Evolutionary conservation across 2,113 vertebrate species (phyloP).

Genomic region (Microtus oregoni): DNA sequence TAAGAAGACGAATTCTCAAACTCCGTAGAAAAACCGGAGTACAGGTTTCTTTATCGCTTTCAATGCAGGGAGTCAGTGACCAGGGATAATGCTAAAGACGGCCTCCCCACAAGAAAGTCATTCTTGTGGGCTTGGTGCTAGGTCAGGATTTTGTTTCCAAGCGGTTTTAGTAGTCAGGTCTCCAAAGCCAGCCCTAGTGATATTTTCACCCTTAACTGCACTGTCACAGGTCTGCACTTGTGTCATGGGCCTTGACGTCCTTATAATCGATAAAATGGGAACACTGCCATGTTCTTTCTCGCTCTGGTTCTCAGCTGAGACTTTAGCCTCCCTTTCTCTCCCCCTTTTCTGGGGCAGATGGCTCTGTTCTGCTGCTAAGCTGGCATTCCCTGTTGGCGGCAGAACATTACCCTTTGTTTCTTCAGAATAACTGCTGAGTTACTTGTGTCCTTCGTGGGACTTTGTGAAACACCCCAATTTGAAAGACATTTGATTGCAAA

Average conservation of each 20-base stretch:
- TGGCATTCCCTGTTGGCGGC: too few relatives aligned
- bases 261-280: background rate
- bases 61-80: too few relatives aligned
- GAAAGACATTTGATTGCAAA: background rate
- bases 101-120: background rate
- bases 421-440: background rate
- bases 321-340: fast-evolving
- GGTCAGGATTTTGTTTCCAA: background rate
- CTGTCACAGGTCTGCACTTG: background rate
- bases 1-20: background rate
- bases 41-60: background rate
- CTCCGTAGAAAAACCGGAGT: background rate
- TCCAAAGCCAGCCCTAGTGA: background rate
- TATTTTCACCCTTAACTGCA: background rate
- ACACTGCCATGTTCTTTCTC: background rate
- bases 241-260: background rate
- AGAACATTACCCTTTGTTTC: too few relatives aligned
- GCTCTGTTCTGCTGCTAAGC: fast-evolving
- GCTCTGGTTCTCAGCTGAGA: background rate
- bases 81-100: background rate
- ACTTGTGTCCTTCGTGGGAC: background rate
- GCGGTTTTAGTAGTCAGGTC: background rate
- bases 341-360: background rate
- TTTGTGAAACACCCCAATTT: background rate
- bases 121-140: background rate